A percentile compares a stretch with the other conserved stretches of the same genome.
These are phyloP conservation scores for Hycleus phaleratus DNA, from an alignment of 1,140 invertebrate species.

Conservation along the genomic window DNA sequence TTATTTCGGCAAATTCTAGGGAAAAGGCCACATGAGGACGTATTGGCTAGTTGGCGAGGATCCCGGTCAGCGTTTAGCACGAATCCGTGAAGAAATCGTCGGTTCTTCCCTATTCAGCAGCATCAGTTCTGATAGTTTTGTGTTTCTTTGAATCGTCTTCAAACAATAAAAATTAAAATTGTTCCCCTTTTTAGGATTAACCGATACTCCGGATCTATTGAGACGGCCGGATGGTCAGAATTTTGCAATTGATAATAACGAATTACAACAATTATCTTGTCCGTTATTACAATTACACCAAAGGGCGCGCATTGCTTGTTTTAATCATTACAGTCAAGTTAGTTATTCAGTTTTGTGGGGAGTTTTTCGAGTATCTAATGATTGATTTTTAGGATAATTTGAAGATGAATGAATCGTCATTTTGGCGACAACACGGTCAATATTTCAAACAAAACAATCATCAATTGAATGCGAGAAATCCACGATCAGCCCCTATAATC, in stretches of 20 bases:
- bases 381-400: conserved; percentile 11
- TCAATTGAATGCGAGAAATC: conserved; percentile 20
- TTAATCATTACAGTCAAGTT: conserved; percentile 27
- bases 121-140: conserved; percentile 35
- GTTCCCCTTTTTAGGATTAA: conserved; percentile 24
- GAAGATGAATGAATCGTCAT: neutral
- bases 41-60: conserved; percentile 68
- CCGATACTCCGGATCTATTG: conserved; percentile 36
- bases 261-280: conserved; percentile 21
- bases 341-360: too few species aligned
- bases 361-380: too few species aligned
- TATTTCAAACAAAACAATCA: conserved; percentile 16
- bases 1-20: conserved; percentile 43
- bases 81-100: conserved; percentile 34
- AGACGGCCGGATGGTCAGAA: conserved; percentile 19
- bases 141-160: too few species aligned
- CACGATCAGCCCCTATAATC: conserved; percentile 30
- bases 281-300: conserved; percentile 31
- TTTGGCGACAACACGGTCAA: neutral
- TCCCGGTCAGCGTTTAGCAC: conserved; percentile 31
- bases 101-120: conserved; percentile 36
- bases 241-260: neutral
- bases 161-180: neutral
- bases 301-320: conserved; percentile 30
- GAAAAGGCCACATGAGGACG: conserved; percentile 65